Evolutionary conservation across 1,140 invertebrate genomes (phyloP).

Genomic region (Protaetia brevitarsis): DNA sequence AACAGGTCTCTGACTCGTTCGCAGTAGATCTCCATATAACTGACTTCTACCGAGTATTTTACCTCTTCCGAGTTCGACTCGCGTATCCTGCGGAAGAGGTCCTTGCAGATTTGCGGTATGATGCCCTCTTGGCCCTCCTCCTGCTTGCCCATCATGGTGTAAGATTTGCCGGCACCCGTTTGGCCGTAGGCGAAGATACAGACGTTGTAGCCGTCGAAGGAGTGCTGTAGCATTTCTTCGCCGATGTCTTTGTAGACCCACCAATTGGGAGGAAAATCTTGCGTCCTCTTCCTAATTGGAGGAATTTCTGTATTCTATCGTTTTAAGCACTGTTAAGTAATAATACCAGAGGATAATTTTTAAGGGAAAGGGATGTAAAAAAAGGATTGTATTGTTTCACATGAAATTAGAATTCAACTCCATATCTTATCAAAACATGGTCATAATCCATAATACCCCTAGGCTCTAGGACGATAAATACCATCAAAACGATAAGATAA

Average conservation of each 20-base stretch:
- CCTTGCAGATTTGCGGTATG: constrained; percentile 96
- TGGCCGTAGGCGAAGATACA: constrained; percentile 99
- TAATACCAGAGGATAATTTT: too few species aligned
- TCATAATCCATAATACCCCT: too few species aligned
- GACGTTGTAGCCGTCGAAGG: constrained; percentile 99
- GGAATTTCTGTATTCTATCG: neutral
- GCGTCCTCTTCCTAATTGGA: constrained; percentile 69
- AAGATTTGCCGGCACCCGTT: constrained; percentile 98
- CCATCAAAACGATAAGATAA: too few species aligned
- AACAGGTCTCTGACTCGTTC: constrained; percentile 95
- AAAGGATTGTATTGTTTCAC: too few species aligned
- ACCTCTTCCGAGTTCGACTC: constrained; percentile 71
- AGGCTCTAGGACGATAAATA: too few species aligned
- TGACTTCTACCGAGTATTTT: constrained; percentile 81
- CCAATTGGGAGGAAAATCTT: constrained; percentile 88
- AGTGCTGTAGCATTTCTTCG: constrained; percentile 97
- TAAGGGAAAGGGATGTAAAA: too few species aligned
- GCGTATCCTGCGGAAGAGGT: constrained; percentile 88
- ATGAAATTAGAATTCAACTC: too few species aligned
- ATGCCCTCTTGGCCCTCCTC: constrained; percentile 96
- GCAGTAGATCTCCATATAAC: constrained; percentile 99
- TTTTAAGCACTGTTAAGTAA: too few species aligned
- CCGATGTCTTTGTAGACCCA: constrained; percentile 99
- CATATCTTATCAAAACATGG: too few species aligned
- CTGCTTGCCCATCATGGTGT: constrained; percentile 99